Percentiles rank a stretch among this genome's conserved stretches.
Evolutionary conservation across 2,888 invertebrate genomes (phyloP).

Genomic region (Thereva unica): DNA sequence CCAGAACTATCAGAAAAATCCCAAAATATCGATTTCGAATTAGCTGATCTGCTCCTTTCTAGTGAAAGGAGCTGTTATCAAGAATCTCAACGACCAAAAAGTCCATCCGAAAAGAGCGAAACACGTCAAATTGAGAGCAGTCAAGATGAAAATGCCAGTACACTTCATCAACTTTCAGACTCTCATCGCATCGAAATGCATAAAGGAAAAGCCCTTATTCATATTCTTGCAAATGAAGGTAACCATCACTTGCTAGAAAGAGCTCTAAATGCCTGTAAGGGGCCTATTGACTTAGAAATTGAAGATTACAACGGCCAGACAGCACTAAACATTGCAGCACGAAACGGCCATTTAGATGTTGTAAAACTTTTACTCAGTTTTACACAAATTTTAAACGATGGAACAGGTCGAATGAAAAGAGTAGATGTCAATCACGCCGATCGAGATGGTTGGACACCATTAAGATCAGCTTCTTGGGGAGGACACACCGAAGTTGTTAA

Average conservation of each 20-base stretch:
- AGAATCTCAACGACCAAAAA: slow-evolving; percentile 55
- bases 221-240: slow-evolving; percentile 76
- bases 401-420: slow-evolving; percentile 58
- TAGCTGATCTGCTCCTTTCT: slow-evolving; percentile 56
- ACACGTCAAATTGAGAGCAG: slow-evolving; percentile 52
- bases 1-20: slow-evolving; percentile 57
- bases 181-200: slow-evolving; percentile 58
- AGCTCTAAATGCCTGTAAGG: slow-evolving; percentile 65
- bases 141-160: slow-evolving; percentile 56
- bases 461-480: slow-evolving; percentile 93
- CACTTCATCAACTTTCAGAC: slow-evolving; percentile 56
- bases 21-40: slow-evolving; percentile 57
- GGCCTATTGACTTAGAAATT: slow-evolving; percentile 62
- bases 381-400: slow-evolving; percentile 54
- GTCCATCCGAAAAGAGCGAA: slow-evolving; percentile 57
- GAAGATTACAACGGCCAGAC: slow-evolving; percentile 82
- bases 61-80: slow-evolving; percentile 57
- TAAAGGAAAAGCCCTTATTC: slow-evolving; percentile 71
- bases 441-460: slow-evolving; percentile 87
- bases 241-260: slow-evolving; percentile 69
- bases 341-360: slow-evolving; percentile 75
- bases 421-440: slow-evolving; percentile 78
- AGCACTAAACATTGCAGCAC: slow-evolving; percentile 82
- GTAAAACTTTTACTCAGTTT: slow-evolving; percentile 64
- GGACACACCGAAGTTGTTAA: slow-evolving; percentile 89